phyloP scores from a whole-genome alignment of 2,888 invertebrate genomes.

The Drosophila vallismaia region DNA sequence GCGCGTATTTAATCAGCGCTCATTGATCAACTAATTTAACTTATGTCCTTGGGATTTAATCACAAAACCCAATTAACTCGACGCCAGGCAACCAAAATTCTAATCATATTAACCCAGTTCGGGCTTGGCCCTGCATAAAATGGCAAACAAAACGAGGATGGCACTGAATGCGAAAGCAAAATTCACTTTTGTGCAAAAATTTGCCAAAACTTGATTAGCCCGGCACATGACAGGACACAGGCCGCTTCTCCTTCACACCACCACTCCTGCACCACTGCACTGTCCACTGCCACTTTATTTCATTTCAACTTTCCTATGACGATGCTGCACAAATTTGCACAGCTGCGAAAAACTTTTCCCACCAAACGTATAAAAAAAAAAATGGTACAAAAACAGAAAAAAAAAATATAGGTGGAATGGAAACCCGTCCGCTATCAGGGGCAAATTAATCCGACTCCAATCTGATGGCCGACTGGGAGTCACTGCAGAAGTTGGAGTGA shows the following conservation, averaged over 20 bases:
- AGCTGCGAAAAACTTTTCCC: constrained; percentile 41
- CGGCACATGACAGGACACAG: constrained; percentile 30
- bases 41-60: constrained; percentile 27
- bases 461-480: constrained; percentile 38
- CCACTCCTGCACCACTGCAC: constrained; percentile 1
- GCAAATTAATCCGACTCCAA: constrained; percentile 55
- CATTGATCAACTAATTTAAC: constrained; percentile 19
- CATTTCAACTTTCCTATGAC: constrained; percentile 49
- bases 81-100: constrained; percentile 8
- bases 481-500: constrained; percentile 33
- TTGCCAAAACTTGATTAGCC: constrained; percentile 75
- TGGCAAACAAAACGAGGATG: background rate
- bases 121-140: constrained; percentile 4
- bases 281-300: constrained; percentile 50
- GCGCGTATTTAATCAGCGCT: constrained; percentile 15
- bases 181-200: constrained; percentile 39
- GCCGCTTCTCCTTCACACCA: constrained; percentile 26
- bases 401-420: background rate
- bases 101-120: constrained; percentile 39
- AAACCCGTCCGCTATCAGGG: constrained; percentile 46
- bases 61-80: constrained; percentile 41
- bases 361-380: constrained; percentile 7
- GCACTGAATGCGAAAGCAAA: constrained; percentile 43
- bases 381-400: constrained; percentile 3
- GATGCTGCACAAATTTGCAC: constrained; percentile 51